Percentiles rank a stretch among this genome's conserved stretches.
These are phyloP conservation scores for Caenorhabditis latens DNA, from an alignment of 1,140 invertebrate genomes.

Conservation along the genomic window DNA sequence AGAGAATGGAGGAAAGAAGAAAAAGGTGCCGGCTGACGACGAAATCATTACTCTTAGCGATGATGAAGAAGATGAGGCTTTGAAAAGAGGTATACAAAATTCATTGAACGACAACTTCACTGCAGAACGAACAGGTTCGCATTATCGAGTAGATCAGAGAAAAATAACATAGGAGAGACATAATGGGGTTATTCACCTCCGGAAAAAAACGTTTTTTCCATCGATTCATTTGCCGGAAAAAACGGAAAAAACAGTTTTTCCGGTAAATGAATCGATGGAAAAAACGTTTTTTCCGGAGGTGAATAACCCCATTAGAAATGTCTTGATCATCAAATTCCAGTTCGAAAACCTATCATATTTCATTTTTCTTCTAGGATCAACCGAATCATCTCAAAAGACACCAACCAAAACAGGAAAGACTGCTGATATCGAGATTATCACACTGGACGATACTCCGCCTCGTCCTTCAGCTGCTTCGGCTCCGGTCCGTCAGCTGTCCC, in stretches of 20 bases:
- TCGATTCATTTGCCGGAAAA: too few species aligned
- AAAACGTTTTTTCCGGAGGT: too few species aligned
- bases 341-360: neutral
- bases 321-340: too few species aligned
- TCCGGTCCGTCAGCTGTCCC: constrained; percentile 10
- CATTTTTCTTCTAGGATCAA: neutral
- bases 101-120: constrained; percentile 17
- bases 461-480: neutral
- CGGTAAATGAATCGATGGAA: too few species aligned
- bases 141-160: neutral
- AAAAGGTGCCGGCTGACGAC: neutral
- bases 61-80: constrained; percentile 37
- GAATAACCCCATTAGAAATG: neutral
- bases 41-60: constrained; percentile 13
- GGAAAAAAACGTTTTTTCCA: too few species aligned
- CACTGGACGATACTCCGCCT: constrained; percentile 45
- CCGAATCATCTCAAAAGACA: neutral
- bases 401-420: neutral
- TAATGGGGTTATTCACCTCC: too few species aligned
- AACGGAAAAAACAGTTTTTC: too few species aligned
- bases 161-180: neutral
- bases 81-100: constrained; percentile 48
- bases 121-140: constrained; percentile 4
- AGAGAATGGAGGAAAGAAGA: constrained; percentile 10
- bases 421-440: constrained; percentile 1